A percentile compares a stretch with the other conserved stretches of the same genome.
phyloP scores from a whole-genome alignment of 23 tunicate genomes.

The Botrylloides violaceus region DNA sequence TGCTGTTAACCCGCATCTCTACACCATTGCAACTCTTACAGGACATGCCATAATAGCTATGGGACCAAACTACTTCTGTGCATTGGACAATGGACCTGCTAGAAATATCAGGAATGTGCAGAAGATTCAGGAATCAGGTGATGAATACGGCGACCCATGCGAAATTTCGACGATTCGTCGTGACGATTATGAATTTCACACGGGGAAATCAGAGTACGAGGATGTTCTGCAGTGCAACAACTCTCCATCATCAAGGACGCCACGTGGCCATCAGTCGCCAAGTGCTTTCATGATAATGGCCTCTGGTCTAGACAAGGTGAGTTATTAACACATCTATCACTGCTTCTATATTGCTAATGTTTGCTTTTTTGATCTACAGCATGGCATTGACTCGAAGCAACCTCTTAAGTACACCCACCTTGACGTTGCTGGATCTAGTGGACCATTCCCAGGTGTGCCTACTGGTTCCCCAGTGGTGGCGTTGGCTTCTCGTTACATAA shows the following conservation, averaged over 20 bases:
- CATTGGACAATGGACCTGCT: conserved; percentile 96
- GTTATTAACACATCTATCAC: background rate
- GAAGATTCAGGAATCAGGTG: conserved; percentile 71
- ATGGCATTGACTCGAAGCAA: conserved; percentile 67
- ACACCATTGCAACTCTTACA: conserved; percentile 95
- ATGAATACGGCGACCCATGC: conserved; percentile 85
- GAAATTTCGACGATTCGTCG: conserved; percentile 78
- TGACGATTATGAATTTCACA: conserved; percentile 91
- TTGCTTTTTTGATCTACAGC: conserved; percentile 53
- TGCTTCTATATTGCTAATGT: background rate
- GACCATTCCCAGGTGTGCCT: conserved; percentile 91
- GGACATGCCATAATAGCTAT: conserved; percentile 96
- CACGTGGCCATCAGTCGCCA: conserved; percentile 97
- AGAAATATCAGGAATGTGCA: conserved; percentile 26
- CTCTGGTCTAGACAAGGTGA: conserved; percentile 54
- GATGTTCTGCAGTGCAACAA: conserved; percentile 91
- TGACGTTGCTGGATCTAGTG: conserved; percentile 96
- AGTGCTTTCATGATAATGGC: conserved; percentile 93
- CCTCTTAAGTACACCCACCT: conserved; percentile 91
- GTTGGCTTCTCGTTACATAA: conserved; percentile 28
- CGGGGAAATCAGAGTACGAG: conserved; percentile 48
- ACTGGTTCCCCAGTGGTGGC: conserved; percentile 91
- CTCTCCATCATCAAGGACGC: conserved; percentile 77
- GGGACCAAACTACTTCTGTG: conserved; percentile 87
- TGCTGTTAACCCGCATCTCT: conserved; percentile 79